Evolutionary conservation across 2,888 invertebrate species (phyloP).

Genomic region (Tubiluchus corallicola): DNA sequence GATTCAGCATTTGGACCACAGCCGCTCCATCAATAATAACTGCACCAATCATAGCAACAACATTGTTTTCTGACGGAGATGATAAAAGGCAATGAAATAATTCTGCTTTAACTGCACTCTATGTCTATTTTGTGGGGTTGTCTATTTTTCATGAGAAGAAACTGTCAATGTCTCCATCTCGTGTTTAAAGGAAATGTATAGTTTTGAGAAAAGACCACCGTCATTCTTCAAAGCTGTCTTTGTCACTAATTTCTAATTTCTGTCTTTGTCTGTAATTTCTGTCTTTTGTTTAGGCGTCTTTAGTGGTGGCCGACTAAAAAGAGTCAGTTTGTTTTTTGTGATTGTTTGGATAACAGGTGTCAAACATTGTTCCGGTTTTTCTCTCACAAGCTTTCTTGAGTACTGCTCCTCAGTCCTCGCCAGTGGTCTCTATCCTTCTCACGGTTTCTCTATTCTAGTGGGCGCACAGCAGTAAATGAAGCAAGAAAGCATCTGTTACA

Average conservation of each 20-base stretch:
- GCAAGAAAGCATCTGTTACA: too few species aligned
- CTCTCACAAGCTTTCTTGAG: neutral
- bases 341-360: neutral
- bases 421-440: neutral
- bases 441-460: too few species aligned
- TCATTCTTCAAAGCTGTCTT: constrained; percentile 8
- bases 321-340: neutral
- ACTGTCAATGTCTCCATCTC: constrained; percentile 11
- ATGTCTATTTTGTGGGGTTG: neutral
- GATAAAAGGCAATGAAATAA: neutral
- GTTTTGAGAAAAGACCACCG: constrained; percentile 9
- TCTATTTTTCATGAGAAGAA: constrained; percentile 1
- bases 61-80: neutral
- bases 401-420: constrained; percentile 3
- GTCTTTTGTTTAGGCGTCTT: constrained; percentile 1
- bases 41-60: constrained; percentile 4
- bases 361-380: neutral
- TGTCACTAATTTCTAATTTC: too few species aligned
- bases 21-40: constrained; percentile 8
- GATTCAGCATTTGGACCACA: constrained; percentile 9
- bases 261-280: too few species aligned
- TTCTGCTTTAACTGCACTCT: neutral
- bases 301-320: neutral
- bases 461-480: too few species aligned
- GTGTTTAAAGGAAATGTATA: constrained; percentile 9